These are phyloP conservation scores for Tragulus kanchil DNA, from an alignment of 2,113 vertebrate species.

Conservation along the genomic window DNA sequence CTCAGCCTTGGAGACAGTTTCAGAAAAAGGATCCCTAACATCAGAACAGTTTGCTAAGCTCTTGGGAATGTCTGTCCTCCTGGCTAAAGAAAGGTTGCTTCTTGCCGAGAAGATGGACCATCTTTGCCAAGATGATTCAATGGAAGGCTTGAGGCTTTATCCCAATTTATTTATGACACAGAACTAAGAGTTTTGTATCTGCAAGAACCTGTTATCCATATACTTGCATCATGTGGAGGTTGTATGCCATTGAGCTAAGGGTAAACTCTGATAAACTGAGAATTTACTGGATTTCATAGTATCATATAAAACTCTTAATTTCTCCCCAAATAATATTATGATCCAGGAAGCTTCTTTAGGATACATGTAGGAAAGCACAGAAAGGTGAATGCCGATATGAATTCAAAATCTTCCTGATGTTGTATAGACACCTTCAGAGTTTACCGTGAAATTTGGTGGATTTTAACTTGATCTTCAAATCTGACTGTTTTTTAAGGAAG, in stretches of 20 bases:
- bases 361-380: constrained; percentile 59
- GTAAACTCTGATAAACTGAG: constrained; percentile 62
- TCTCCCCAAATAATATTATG: constrained; percentile 68
- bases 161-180: constrained; percentile 95
- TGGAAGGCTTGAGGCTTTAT: constrained; percentile 98
- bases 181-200: constrained; percentile 82
- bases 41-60: constrained; percentile 98
- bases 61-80: constrained; percentile 97
- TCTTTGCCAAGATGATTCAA: constrained; percentile 97
- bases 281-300: constrained; percentile 64
- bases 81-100: constrained; percentile 97
- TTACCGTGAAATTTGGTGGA: constrained; percentile 36
- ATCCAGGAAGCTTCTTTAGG: constrained; percentile 27
- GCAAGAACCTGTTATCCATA: constrained; percentile 2
- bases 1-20: constrained; percentile 95
- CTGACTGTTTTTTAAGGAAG: constrained; percentile 34
- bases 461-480: constrained; percentile 55
- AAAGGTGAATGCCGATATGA: constrained; percentile 56
- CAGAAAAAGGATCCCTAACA: constrained; percentile 97
- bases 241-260: constrained; percentile 67
- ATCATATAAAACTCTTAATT: constrained; percentile 78
- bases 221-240: constrained; percentile 33
- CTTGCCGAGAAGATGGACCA: constrained; percentile 99
- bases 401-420: constrained; percentile 55
- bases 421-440: background rate